Evolutionary conservation across 1,140 invertebrate species (phyloP), one percentile per base, ranked within the genome.

Genomic region (Calliphora vicina): DNA sequence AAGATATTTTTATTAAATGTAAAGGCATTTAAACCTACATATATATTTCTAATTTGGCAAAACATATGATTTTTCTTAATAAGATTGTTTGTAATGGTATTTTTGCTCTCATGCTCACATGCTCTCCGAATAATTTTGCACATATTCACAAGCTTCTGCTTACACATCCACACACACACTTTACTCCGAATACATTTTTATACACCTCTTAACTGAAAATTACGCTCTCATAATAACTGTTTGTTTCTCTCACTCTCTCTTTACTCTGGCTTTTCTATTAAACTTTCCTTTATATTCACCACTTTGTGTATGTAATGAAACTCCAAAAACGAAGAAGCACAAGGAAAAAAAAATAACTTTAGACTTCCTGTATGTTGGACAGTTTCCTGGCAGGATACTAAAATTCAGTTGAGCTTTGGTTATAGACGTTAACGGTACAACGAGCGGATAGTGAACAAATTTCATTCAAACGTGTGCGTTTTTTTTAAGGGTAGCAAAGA

Each of bases 401-500:
- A 82, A 81, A 83, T 82, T 83, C 80, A 83, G 83, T 83, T 83
- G 83, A 83, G 83, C 45, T 83, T 83, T 82, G 71, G 80, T 81
- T 82, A 83, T 83, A 80, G 80, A 57, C 50, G 43, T 80, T 80
- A 80, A 80, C 43, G 78, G 78, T 76, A 76, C 73, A 76, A 76
- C 73, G 73, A 76, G 73, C 78, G 50, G 78, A 50, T 50, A 80
- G 72, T 35, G 72, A 35, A 73, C n/a, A n/a, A n/a, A n/a, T n/a
- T n/a, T n/a, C n/a, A n/a, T 43, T 43, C 9, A 74, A 35, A 27
- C 13, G 23, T 27, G 12, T 6, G 12, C 42, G 12, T 43, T 43
- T 43, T n/a, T 5, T 6, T 6, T 43, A 74, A 74, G 72, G 72
- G 29, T 61, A 61, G 17, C 17, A n/a, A 61, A n/a, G n/a, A 17